These are phyloP conservation scores for Trichopria drosophilae DNA, from an alignment of 2,888 invertebrate genomes.

Conservation along the genomic window DNA sequence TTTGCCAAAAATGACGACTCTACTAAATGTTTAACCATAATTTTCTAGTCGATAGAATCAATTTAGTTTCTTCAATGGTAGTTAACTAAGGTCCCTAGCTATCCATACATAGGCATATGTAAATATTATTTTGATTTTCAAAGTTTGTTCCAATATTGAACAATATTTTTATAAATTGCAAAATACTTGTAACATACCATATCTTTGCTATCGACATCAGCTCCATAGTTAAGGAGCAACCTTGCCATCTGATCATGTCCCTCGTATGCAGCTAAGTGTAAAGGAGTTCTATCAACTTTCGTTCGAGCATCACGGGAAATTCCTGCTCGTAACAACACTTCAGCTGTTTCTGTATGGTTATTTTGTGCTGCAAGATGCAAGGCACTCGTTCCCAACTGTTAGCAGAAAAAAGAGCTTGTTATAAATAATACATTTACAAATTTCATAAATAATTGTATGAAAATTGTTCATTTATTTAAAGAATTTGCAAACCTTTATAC, in stretches of 20 bases:
- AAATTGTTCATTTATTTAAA: slow-evolving; percentile 1
- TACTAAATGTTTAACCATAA: too few species aligned
- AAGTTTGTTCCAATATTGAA: too few species aligned
- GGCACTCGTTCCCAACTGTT: slow-evolving; percentile 84
- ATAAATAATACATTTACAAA: not conserved
- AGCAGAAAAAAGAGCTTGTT: not conserved
- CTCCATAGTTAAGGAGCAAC: slow-evolving; percentile 69
- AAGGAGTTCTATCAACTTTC: slow-evolving; percentile 88
- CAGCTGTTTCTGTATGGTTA: slow-evolving; percentile 78
- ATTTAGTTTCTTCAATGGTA: too few species aligned
- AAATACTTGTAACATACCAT: slow-evolving; percentile 67
- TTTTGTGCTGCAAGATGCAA: slow-evolving; percentile 84
- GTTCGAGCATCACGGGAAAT: slow-evolving; percentile 86
- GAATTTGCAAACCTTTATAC: not conserved
- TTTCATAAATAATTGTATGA: slow-evolving; percentile 1
- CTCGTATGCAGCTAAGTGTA: slow-evolving; percentile 86
- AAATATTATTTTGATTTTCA: too few species aligned
- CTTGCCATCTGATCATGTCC: slow-evolving; percentile 78
- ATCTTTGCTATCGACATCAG: slow-evolving; percentile 75
- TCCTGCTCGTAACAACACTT: slow-evolving; percentile 81
- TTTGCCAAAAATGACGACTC: too few species aligned
- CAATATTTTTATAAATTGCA: too few species aligned
- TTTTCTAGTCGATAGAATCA: too few species aligned
- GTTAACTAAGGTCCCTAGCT: too few species aligned
- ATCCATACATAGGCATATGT: too few species aligned